Evolutionary conservation across 2,797 vertebrate genomes (phyloP), one percentile per base, ranked within the genome.

Genomic region (Australoheros facetus): DNA sequence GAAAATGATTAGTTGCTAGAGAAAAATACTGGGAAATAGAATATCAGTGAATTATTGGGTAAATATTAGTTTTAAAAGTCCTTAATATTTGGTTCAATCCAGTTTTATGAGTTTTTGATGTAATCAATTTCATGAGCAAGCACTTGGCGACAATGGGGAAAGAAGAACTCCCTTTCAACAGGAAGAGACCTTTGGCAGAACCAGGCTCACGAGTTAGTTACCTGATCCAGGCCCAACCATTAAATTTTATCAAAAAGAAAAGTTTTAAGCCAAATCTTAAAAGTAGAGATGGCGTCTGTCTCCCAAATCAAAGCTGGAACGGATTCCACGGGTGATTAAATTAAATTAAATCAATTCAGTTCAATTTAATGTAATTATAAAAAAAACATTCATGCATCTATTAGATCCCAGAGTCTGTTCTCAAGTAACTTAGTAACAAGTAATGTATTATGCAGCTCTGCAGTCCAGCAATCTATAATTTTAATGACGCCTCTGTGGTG

Each of bases 401-500:
- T 51, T 26, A 51, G 37, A 64, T 14, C n/a, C 23, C 11, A 17
- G 3, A 60, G 7, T n/a, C 8, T 17, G 16, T 10, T 23, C 30
- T 59, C 7, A 34, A 48, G 17, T 51, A 51, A 17, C 2, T 19
- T 19, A 51, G 48, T 51, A 51, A 51, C 16, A 17, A 51, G 13
- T 19, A 51, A 51, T 5, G 2, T 48, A 17, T 48, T 16, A 48
- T 17, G 48, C 42, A 26, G 19, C 16, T 56, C 28, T 78, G 56
- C 32, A 71, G 77, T 30, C 71, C 45, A 66, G 75, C 69, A 81
- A 77, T 75, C 78, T 79, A 78, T 72, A 70, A 72, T n/a, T 53
- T 42, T 16, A 11, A 30, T 55, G 58, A 71, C 66, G 48, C 51
- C 30, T 73, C 58, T 79, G 78, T 73, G 71, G 75, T 48, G 16